phyloP scores from a whole-genome alignment of 2,888 invertebrate genomes.

The Chymomyza procnemis region DNA sequence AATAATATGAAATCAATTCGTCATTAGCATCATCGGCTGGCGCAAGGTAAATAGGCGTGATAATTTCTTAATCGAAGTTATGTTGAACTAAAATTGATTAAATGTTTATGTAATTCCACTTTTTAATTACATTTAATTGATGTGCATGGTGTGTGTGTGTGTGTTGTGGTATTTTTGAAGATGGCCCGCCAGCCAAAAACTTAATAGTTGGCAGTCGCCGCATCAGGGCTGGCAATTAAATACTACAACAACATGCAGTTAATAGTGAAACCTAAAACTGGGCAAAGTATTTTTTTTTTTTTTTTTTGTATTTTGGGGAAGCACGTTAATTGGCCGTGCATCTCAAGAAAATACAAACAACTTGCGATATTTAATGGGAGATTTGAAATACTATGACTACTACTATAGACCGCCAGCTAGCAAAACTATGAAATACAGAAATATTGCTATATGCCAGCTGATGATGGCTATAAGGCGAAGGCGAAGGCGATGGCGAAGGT shows the following conservation, averaged over 20 bases:
- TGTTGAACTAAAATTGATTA: slow-evolving; percentile 51
- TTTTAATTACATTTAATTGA: slow-evolving; percentile 65
- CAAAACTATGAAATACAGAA: slow-evolving; percentile 15
- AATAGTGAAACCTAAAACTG: slow-evolving; percentile 4
- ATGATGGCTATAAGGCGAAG: slow-evolving; percentile 2
- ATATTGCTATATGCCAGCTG: not conserved
- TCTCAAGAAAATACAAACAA: slow-evolving; percentile 56
- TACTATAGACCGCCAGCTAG: not conserved
- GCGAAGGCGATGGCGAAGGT: slow-evolving; percentile 20
- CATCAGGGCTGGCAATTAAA: slow-evolving; percentile 51
- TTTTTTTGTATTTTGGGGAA: slow-evolving; percentile 32
- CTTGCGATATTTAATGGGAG: slow-evolving; percentile 63
- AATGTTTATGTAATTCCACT: slow-evolving; percentile 59
- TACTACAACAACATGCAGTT: slow-evolving; percentile 27
- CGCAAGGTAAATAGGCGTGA: slow-evolving; percentile 6
- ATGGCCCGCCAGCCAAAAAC: not conserved
- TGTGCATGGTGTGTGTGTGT: slow-evolving; percentile 20
- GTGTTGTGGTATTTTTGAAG: not conserved
- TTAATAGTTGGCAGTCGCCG: not conserved
- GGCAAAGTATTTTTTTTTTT: not conserved
- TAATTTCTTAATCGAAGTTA: slow-evolving; percentile 15
- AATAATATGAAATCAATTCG: not conserved
- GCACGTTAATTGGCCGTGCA: slow-evolving; percentile 63
- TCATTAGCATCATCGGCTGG: not conserved
- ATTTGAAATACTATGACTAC: slow-evolving; percentile 31